Conservation (phyloP, 2,113 vertebrate species). For the Drymodes brunneopygia region DNA sequence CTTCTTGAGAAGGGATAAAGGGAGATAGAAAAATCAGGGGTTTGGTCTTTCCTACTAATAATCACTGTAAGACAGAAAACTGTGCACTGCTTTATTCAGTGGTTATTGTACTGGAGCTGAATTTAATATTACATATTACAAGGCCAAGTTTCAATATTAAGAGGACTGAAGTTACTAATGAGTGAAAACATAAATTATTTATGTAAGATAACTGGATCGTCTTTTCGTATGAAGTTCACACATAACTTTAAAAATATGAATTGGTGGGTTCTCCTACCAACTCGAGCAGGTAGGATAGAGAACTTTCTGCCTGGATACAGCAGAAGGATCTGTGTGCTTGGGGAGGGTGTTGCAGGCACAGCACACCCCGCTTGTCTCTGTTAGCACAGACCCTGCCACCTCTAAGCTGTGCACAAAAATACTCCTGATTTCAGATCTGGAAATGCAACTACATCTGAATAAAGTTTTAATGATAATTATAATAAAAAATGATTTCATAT, state of each 20-base stretch:
- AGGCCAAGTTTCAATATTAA: constrained; percentile 26
- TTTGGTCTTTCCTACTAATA: constrained; percentile 46
- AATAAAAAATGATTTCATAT: background rate
- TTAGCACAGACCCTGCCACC: background rate
- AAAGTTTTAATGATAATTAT: background rate
- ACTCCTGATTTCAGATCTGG: background rate
- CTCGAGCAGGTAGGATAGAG: background rate
- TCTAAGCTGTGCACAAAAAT: background rate
- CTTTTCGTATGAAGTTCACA: constrained; percentile 25
- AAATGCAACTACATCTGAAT: background rate
- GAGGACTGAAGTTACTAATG: constrained; percentile 3
- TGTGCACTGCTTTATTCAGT: background rate
- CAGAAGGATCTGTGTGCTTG: background rate
- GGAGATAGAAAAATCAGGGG: constrained; percentile 48
- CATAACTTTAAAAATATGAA: background rate
- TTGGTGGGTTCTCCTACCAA: background rate
- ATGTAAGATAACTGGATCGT: background rate
- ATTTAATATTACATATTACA: constrained; percentile 32
- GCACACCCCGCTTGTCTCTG: background rate
- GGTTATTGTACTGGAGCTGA: constrained; percentile 34
- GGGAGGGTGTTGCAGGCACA: background rate
- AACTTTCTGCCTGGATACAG: background rate
- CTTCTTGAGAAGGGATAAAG: constrained; percentile 61
- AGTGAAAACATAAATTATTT: constrained; percentile 42
- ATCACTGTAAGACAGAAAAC: constrained; percentile 37